These are phyloP conservation scores for Bettongia penicillata DNA, from an alignment of 2,113 vertebrate genomes.

Conservation along the genomic window DNA sequence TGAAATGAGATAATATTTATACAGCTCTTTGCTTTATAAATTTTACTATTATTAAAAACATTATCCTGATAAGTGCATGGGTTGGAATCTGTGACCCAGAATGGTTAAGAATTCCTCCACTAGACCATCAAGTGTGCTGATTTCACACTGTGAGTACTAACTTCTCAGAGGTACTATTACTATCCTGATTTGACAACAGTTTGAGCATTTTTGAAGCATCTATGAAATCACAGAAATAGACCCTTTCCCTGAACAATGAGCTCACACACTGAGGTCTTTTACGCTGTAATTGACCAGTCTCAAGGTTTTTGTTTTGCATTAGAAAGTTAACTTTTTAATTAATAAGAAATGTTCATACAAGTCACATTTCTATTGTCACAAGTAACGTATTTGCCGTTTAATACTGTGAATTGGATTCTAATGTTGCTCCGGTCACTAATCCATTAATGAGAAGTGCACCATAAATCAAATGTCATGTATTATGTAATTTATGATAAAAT, in stretches of 20 bases:
- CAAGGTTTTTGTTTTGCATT: slow-evolving; percentile 9
- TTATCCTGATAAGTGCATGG: neutral
- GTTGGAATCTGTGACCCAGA: neutral
- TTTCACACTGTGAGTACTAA: neutral
- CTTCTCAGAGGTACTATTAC: neutral
- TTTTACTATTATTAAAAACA: neutral
- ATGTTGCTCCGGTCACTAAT: slow-evolving; percentile 31
- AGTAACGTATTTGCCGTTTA: slow-evolving; percentile 37
- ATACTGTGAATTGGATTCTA: slow-evolving; percentile 47
- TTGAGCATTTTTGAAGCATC: slow-evolving; percentile 1
- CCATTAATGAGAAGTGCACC: slow-evolving; percentile 21
- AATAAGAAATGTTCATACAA: slow-evolving; percentile 38
- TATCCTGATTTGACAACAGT: slow-evolving; percentile 3
- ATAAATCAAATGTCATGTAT: slow-evolving; percentile 47
- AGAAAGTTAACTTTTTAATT: slow-evolving; percentile 51
- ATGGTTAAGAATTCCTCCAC: neutral
- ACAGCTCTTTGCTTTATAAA: neutral
- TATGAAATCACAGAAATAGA: neutral
- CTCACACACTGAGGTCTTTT: slow-evolving; percentile 5
- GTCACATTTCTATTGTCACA: slow-evolving; percentile 19
- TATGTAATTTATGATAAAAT: slow-evolving; percentile 35
- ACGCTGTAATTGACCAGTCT: neutral
- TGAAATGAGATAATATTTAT: neutral
- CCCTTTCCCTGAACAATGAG: neutral
- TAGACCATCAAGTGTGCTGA: neutral